Conservation (phyloP, 2,113 vertebrate genomes). For the Oryzias woworae region DNA sequence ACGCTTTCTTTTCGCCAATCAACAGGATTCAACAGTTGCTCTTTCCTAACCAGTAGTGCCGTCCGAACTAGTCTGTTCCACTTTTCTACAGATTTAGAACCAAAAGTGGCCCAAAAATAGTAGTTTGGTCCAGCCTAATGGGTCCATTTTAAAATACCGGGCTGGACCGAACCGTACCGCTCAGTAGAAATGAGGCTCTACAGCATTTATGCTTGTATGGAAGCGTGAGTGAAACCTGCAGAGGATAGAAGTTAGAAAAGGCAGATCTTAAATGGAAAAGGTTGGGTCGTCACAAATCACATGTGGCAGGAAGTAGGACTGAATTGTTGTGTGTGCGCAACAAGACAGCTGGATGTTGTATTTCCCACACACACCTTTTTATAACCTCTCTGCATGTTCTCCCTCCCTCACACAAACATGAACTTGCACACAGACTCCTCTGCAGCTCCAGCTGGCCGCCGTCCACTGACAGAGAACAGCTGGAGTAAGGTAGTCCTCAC, state of each 20-base stretch:
- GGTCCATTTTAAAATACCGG: no score
- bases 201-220: no score
- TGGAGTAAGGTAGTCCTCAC: constrained; percentile 54
- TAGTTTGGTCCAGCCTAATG: no score
- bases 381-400: constrained; percentile 32
- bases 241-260: constrained; percentile 12
- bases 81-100: no score
- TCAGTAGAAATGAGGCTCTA: no score
- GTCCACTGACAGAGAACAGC: constrained; percentile 75
- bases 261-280: constrained; percentile 12
- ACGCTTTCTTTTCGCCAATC: no score
- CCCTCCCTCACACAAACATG: neutral
- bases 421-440: constrained; percentile 14
- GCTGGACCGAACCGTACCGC: no score
- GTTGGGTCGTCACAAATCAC: constrained; percentile 66
- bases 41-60: no score
- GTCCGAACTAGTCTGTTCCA: no score
- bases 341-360: constrained; percentile 74
- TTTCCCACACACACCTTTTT: constrained; percentile 54
- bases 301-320: constrained; percentile 41
- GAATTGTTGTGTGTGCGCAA: constrained; percentile 42
- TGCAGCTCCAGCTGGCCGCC: constrained; percentile 69
- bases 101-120: no score
- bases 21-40: no score
- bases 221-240: neutral